A percentile compares a stretch with the other conserved stretches of the same genome.
phyloP scores from a whole-genome alignment of 2,888 invertebrate species.

The Pachycephus smyrnensis region DNA sequence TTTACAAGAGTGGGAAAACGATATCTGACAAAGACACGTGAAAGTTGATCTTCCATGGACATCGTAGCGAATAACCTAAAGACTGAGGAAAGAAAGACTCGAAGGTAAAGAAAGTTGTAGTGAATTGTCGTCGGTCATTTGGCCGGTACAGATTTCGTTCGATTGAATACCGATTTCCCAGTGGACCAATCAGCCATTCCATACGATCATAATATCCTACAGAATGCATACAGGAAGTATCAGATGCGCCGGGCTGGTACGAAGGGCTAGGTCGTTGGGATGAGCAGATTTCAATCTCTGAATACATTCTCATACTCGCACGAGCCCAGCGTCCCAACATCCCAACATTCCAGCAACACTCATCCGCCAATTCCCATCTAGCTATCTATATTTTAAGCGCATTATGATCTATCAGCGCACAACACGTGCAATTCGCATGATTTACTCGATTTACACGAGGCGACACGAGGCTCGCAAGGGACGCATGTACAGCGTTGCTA shows the following conservation, averaged over 20 bases:
- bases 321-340: too few species aligned
- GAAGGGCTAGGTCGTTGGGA: constrained; percentile 20
- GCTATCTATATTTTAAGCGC: not conserved
- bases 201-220: constrained; percentile 55
- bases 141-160: constrained; percentile 46
- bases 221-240: constrained; percentile 35
- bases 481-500: not conserved
- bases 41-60: too few species aligned
- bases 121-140: not conserved
- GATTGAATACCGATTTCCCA: constrained; percentile 62
- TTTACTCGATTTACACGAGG: not conserved
- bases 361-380: not conserved
- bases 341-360: not conserved
- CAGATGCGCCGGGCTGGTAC: not conserved
- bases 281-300: constrained; percentile 49
- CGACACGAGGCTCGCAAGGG: not conserved
- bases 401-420: not conserved
- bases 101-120: not conserved
- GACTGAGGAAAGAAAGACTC: not conserved
- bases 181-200: constrained; percentile 53
- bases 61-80: not conserved
- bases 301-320: constrained; percentile 14
- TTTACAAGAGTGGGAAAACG: too few species aligned
- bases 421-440: not conserved
- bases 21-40: too few species aligned